A percentile compares a stretch with the other conserved stretches of the same genome.
Evolutionary conservation across 53 echinoderm and acorn worm genomes (phyloP).

Genomic region (Crossaster papposus): DNA sequence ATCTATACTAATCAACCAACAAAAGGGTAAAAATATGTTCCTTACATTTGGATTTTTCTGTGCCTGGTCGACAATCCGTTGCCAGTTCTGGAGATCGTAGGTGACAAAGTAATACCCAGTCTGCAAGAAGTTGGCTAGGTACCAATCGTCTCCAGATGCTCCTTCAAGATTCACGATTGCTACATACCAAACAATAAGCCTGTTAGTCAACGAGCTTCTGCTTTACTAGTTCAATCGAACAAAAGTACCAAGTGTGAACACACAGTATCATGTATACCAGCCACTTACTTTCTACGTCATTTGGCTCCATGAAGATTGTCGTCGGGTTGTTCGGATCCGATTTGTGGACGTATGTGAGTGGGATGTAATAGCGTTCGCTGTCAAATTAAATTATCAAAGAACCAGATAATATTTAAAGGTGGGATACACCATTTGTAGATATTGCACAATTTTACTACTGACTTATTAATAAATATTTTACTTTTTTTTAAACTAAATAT

Average conservation of each 20-base stretch:
- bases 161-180: conserved; percentile 20
- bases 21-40: not conserved
- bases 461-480: no score
- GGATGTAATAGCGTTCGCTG: conserved; percentile 45
- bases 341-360: conserved; percentile 30
- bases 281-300: conserved; percentile 13
- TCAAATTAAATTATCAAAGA: not conserved
- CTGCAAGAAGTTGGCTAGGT: conserved; percentile 49
- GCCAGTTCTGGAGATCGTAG: conserved; percentile 62
- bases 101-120: conserved; percentile 56
- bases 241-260: not conserved
- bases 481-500: no score
- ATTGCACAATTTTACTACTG: no score
- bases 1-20: no score
- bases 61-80: conserved; percentile 49
- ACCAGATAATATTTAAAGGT: no score
- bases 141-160: conserved; percentile 47
- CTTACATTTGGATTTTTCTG: conserved; percentile 50
- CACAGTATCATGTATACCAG: not conserved
- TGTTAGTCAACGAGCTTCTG: no score
- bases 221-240: not conserved
- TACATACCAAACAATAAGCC: not conserved
- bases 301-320: conserved; percentile 18
- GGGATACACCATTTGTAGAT: no score
- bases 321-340: conserved; percentile 2